A percentile compares a stretch with the other conserved stretches of the same genome.
Conservation (phyloP, 2,888 invertebrate species). For the Iphiclides podalirius region DNA sequence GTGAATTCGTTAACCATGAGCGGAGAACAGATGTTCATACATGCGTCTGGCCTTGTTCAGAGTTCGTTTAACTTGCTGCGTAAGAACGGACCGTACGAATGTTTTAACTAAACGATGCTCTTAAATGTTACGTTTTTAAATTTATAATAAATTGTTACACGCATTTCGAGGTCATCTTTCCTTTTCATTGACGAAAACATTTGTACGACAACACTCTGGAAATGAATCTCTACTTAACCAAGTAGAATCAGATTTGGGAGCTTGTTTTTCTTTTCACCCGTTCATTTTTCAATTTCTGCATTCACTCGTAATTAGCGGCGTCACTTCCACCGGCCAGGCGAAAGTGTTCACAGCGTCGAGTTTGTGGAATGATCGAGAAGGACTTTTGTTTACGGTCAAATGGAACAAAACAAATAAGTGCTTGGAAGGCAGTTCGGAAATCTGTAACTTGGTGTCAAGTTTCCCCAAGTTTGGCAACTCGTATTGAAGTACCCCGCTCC, state of each 20-base stretch:
- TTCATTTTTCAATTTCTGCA: too few relatives aligned
- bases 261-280: too few relatives aligned
- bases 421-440: constrained; percentile 70
- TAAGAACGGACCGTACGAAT: neutral
- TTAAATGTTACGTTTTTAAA: too few relatives aligned
- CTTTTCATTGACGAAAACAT: too few relatives aligned
- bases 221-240: too few relatives aligned
- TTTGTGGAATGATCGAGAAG: constrained; percentile 46
- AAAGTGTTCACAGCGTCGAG: too few relatives aligned
- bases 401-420: constrained; percentile 74
- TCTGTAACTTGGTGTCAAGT: constrained; percentile 79
- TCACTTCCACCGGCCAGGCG: too few relatives aligned
- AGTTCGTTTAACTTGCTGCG: constrained; percentile 9
- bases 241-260: too few relatives aligned
- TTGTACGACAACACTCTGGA: too few relatives aligned
- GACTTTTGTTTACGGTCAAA: constrained; percentile 69
- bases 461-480: constrained; percentile 64
- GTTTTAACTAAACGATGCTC: neutral
- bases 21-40: constrained; percentile 21
- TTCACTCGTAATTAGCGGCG: too few relatives aligned
- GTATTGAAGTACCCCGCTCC: constrained; percentile 59
- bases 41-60: constrained; percentile 14
- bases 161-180: too few relatives aligned
- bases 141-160: too few relatives aligned
- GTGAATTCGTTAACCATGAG: constrained; percentile 14